These are phyloP conservation scores for Salpingus planirostris DNA, from an alignment of 2,888 invertebrate species.

Conservation along the genomic window DNA sequence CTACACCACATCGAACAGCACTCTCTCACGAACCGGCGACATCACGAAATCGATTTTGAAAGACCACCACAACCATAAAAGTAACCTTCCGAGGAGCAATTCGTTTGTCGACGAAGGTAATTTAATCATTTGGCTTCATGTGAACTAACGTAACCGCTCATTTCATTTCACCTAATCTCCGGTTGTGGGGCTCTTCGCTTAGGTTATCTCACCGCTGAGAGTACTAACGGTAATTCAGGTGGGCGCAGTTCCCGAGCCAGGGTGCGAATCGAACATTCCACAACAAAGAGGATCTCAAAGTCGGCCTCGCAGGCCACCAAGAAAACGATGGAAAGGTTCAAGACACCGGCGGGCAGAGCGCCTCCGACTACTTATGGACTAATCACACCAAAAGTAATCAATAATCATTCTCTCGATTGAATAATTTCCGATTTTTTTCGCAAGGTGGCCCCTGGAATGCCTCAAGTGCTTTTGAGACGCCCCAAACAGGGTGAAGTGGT, in stretches of 20 bases:
- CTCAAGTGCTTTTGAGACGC: constrained; percentile 52
- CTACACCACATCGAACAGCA: no score
- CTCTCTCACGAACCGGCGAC: no score
- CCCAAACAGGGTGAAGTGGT: constrained; percentile 58
- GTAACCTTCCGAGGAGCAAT: no score
- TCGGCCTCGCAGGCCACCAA: constrained; percentile 1
- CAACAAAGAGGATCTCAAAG: constrained; percentile 4
- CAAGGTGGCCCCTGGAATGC: constrained; percentile 50
- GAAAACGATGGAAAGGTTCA: constrained; percentile 3
- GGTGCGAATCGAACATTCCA: constrained; percentile 4
- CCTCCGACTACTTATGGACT: constrained; percentile 20
- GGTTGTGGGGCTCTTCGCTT: no score
- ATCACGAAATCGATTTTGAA: no score
- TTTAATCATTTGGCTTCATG: no score
- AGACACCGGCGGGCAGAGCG: constrained; percentile 20
- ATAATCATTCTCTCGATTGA: constrained; percentile 1
- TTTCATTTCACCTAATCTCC: no score
- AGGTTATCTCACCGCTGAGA: constrained; percentile 35
- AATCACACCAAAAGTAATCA: constrained; percentile 33
- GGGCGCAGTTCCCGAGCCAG: constrained; percentile 14
- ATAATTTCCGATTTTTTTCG: constrained; percentile 6
- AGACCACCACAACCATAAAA: no score
- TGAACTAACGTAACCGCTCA: no score
- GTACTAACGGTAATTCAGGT: constrained; percentile 20
- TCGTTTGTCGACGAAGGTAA: no score